Base-by-base conservation (phyloP, 2,888 invertebrate genomes). In the Oxyteleia sp. region DNA sequence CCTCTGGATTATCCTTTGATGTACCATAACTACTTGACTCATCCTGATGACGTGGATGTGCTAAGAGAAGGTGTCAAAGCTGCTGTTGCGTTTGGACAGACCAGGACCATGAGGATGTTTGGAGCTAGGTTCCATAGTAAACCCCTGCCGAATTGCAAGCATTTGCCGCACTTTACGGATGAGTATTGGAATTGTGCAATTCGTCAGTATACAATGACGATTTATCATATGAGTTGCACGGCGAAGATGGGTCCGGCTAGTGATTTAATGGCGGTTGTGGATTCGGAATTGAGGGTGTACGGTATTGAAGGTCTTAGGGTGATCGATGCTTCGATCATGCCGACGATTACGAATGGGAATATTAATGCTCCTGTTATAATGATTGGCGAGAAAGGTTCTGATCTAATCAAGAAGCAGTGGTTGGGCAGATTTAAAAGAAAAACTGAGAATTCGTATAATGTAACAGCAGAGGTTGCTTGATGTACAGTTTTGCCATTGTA, bases 21-120 rank as follows among this genome's bases (percentile, higher is more conserved):
- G 91, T 96, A 98, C 88, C 98, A 98, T 90, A 99, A 99, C 92
- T 99, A 99, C 91, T 94, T 99, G 81, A 96, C 97, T 0, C 96
- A 98, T 92, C 97, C 96, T 0, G 96, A 97, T 80, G 99, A 99
- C 88, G 96, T 98, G 0, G 95, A 96, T 26, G 97, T 97, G 0
- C 93, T 98, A 63, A 94, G 98, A 18, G 98, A 98, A 93, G 98
- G 98, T 11, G 96, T 97, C 0, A 98, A 98, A 92, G 96, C 97
- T 0, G 97, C 97, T 0, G 92, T 98, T 1, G 97, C 97, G 0
- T 95, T 97, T 15, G 97, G 96, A 0, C 96, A 97, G 91, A 97
- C 98, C 0, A 94, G 95, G 85, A 96, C 97, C 0, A 94, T 97
- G 95, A 96, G 96, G 89, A 94, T 96, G 66, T 97, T 97, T 87